These are phyloP conservation scores for Lepus americanus DNA, from an alignment of 2,113 vertebrate species.

Conservation along the genomic window DNA sequence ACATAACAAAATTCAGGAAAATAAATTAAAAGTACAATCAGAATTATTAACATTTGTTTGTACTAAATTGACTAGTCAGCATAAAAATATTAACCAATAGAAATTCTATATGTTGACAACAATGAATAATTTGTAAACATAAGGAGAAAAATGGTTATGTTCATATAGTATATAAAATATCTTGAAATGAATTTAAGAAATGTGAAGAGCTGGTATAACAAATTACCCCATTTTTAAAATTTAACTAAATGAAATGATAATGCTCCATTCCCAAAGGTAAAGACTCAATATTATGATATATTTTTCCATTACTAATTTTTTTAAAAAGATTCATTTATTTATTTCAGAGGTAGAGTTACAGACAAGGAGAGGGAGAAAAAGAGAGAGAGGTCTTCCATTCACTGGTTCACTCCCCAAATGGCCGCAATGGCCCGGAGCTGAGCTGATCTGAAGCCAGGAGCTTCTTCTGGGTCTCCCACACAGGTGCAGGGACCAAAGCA, in stretches of 20 bases:
- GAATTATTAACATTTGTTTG: not conserved
- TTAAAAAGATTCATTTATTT: not conserved
- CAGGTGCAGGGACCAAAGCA: too few relatives aligned
- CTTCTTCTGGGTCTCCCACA: too few relatives aligned
- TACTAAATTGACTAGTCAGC: not conserved
- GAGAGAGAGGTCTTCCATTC: too few relatives aligned
- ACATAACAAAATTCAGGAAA: not conserved
- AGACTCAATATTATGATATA: not conserved
- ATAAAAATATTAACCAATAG: not conserved
- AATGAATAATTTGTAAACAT: not conserved
- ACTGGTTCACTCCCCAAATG: too few relatives aligned
- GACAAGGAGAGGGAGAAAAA: too few relatives aligned
- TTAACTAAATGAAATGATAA: constrained; percentile 24
- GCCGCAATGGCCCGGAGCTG: too few relatives aligned
- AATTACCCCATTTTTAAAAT: not conserved
- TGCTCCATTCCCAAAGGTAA: not conserved
- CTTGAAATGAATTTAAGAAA: not conserved
- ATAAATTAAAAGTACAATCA: not conserved
- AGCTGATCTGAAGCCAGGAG: too few relatives aligned
- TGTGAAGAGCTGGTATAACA: not conserved
- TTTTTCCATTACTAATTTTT: not conserved
- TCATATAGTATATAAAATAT: not conserved
- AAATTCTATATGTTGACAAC: not conserved
- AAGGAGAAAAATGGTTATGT: not conserved
- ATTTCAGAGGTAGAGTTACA: too few relatives aligned